Evolutionary conservation across 1,140 invertebrate genomes (phyloP).

Genomic region (Idris sp.): DNA sequence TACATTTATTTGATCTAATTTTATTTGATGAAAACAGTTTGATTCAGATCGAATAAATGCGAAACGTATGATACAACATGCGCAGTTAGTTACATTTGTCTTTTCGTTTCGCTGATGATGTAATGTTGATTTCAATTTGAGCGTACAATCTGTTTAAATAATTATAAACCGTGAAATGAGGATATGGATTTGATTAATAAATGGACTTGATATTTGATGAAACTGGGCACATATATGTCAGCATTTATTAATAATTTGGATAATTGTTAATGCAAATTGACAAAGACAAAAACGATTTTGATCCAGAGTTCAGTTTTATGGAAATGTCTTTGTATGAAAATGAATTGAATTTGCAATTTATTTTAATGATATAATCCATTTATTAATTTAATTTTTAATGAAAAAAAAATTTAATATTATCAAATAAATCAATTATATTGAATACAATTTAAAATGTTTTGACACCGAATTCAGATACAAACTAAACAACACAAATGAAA

Average conservation of each 20-base stretch:
- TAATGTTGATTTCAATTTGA: conserved; percentile 13
- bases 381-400: too few species aligned
- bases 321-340: neutral
- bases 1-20: conserved; percentile 33
- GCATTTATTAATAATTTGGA: conserved; percentile 17
- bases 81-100: conserved; percentile 13
- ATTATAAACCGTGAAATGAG: conserved; percentile 11
- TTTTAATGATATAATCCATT: too few species aligned
- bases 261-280: conserved; percentile 21
- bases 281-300: conserved; percentile 3
- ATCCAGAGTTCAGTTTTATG: neutral
- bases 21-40: conserved; percentile 13
- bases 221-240: neutral
- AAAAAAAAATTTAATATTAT: too few species aligned
- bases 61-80: neutral
- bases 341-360: neutral
- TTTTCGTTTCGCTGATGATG: conserved; percentile 9
- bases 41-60: conserved; percentile 5
- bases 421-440: too few species aligned
- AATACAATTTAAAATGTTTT: too few species aligned
- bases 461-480: too few species aligned
- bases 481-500: too few species aligned
- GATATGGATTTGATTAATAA: conserved; percentile 12
- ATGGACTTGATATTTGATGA: conserved; percentile 8
- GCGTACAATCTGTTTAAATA: conserved; percentile 8